These are phyloP conservation scores for Apteryx mantelli DNA, from an alignment of 2,113 vertebrate species.

Conservation along the genomic window DNA sequence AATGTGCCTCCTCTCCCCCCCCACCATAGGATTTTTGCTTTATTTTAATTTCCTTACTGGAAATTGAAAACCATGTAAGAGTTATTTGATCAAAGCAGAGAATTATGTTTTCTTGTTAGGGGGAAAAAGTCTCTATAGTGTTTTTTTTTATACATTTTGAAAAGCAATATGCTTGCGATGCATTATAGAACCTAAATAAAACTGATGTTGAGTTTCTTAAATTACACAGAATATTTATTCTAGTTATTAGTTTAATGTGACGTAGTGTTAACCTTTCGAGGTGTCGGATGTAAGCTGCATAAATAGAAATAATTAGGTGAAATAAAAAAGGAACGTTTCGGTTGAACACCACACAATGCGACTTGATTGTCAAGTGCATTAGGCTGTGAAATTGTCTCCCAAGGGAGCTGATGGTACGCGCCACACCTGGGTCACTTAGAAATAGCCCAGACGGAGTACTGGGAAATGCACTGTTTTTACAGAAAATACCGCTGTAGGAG, in stretches of 20 bases:
- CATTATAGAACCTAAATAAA: neutral
- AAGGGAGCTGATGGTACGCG: neutral
- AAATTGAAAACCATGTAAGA: conserved; percentile 41
- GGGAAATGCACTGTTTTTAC: neutral
- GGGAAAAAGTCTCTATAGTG: neutral
- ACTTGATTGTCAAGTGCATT: neutral
- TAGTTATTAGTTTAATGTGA: conserved; percentile 34
- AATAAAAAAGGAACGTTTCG: neutral
- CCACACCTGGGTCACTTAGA: neutral
- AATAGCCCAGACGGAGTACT: neutral
- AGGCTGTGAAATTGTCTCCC: neutral
- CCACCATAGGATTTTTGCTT: neutral
- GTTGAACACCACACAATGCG: neutral
- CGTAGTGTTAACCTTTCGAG: conserved; percentile 31
- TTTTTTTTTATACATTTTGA: neutral
- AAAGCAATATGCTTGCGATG: neutral
- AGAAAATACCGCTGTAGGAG: neutral
- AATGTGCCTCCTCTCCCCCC: conserved; percentile 4
- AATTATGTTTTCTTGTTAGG: conserved; percentile 30
- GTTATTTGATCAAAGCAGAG: conserved; percentile 30
- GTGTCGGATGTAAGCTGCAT: neutral
- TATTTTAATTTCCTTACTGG: conserved; percentile 53
- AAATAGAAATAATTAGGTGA: conserved; percentile 20
- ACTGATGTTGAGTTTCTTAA: neutral
- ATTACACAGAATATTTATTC: conserved; percentile 24